Evolutionary conservation across 2,113 vertebrate genomes (phyloP), one percentile per base, ranked within the genome.

Genomic region (Psilopsiagon aymara): DNA sequence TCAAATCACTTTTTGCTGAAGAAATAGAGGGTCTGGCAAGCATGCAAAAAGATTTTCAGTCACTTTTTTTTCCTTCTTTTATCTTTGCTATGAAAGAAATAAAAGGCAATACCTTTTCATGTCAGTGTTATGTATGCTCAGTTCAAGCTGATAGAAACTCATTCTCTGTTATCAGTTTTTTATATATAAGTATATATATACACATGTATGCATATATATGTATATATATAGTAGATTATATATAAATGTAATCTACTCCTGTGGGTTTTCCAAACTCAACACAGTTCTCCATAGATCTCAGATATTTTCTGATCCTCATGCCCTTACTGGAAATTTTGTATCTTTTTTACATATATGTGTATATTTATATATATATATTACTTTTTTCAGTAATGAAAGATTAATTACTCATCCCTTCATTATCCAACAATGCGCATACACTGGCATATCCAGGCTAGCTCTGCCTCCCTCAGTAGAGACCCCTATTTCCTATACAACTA

Each of bases 61-160:
- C 10, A 33, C 71, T 37, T 27, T 39, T 2, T 2, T 52, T 23
- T 27, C 2, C 1, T 4, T 2, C 3, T 12, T 57, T 67, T 49
- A 28, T 63, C 44, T 31, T 7, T 29, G 11, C 23, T 18, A 1
- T 47, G 6, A 29, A 44, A 46, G 41, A 62, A 68, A 28, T 37
- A 52, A 57, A 88, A 23, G 3, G 5, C 10, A 20, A 88, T 82
- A 35, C 1, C 1, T 83, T 82, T 69, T 51, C 28, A 46, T 1
- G 1, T 17, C 4, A 1, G 21, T 47, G 2, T 52, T 66, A 23
- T 7, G 2, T 19, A 13, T 15, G 4, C 20, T 68, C n/a, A 17
- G 5, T 69, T 62, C 24, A 31, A 74, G 4, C 13, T n/a, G 14
- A 28, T 60, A 14, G 71, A 67, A 75, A 37, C 23, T 62, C 35